A percentile compares a stretch with the other conserved stretches of the same genome.
phyloP scores from a whole-genome alignment of 2,797 vertebrate species.

The Chelmon rostratus region DNA sequence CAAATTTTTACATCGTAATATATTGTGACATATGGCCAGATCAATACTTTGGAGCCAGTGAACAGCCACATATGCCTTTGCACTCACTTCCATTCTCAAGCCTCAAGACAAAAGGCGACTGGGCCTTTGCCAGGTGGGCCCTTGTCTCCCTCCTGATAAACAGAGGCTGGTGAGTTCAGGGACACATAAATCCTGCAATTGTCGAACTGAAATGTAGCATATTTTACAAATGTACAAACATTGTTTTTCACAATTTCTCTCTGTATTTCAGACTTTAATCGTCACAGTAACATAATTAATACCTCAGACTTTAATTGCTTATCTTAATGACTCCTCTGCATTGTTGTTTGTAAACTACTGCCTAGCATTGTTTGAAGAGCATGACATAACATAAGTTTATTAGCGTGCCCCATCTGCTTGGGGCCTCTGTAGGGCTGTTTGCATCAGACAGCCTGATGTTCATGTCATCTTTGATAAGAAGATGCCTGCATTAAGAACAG shows the following conservation, averaged over 20 bases:
- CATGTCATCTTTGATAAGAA: conserved; percentile 45
- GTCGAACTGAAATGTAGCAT: neutral
- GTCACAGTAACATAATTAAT: conserved; percentile 48
- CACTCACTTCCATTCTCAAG: neutral
- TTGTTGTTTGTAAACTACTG: conserved; percentile 52
- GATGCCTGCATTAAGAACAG: conserved; percentile 26
- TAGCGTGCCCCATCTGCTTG: conserved; percentile 68
- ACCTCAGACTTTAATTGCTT: conserved; percentile 46
- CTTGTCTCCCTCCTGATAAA: neutral
- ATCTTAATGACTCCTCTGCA: conserved; percentile 44
- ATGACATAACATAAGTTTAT: conserved; percentile 62
- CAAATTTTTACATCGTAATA: conserved; percentile 1
- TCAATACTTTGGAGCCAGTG: conserved; percentile 1
- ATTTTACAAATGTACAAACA: neutral
- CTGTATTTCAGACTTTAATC: conserved; percentile 13
- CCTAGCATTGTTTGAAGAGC: conserved; percentile 53
- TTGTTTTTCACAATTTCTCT: neutral
- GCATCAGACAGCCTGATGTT: conserved; percentile 65
- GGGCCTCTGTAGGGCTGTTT: conserved; percentile 47
- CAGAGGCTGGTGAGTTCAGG: neutral
- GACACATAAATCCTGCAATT: neutral
- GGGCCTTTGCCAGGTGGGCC: conserved; percentile 5
- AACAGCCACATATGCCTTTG: conserved; percentile 1
- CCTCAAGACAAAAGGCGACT: conserved; percentile 17
- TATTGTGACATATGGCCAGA: conserved; percentile 9